Percentiles rank a stretch among this genome's conserved stretches.
phyloP scores from a whole-genome alignment of 2,113 vertebrate species.

The Hemichromis elongatus region DNA sequence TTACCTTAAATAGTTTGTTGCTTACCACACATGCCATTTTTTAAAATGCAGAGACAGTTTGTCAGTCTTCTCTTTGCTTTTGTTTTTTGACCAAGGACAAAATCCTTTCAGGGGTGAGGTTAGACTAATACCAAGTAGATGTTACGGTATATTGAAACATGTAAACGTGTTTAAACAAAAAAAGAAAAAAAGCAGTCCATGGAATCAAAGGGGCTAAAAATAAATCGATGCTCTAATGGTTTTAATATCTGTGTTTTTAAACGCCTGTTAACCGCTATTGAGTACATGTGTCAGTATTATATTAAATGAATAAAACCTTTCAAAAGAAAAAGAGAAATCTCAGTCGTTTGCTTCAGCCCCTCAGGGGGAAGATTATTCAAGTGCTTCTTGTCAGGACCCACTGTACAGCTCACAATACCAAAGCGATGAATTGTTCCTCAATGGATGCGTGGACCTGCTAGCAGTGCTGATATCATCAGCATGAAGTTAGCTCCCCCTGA shows the following conservation, averaged over 20 bases:
- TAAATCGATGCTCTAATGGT: conserved; percentile 67
- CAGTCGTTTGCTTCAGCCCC: not conserved
- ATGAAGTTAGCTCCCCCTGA: not conserved
- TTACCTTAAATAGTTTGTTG: conserved; percentile 55
- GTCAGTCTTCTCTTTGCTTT: conserved; percentile 39
- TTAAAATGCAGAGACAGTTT: conserved; percentile 46
- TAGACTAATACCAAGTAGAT: conserved; percentile 72
- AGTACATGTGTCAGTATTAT: conserved; percentile 82
- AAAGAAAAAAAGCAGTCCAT: conserved; percentile 50
- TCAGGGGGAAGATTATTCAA: not conserved
- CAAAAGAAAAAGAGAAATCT: conserved; percentile 55
- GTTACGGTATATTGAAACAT: conserved; percentile 74
- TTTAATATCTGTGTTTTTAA: conserved; percentile 83
- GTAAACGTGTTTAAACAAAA: conserved; percentile 65
- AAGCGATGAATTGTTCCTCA: not conserved
- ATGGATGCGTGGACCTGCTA: not conserved
- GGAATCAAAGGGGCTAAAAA: conserved; percentile 65
- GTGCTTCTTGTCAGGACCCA: not conserved
- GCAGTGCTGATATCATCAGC: not conserved
- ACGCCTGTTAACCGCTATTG: conserved; percentile 79
- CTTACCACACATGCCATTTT: conserved; percentile 63
- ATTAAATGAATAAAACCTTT: conserved; percentile 78
- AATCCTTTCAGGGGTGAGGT: conserved; percentile 57
- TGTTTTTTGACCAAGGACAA: conserved; percentile 43
- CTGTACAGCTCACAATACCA: not conserved